Percentiles rank a stretch among this genome's conserved stretches.
phyloP scores from a whole-genome alignment of 2,113 vertebrate genomes.

The Accipiter virgatus region DNA sequence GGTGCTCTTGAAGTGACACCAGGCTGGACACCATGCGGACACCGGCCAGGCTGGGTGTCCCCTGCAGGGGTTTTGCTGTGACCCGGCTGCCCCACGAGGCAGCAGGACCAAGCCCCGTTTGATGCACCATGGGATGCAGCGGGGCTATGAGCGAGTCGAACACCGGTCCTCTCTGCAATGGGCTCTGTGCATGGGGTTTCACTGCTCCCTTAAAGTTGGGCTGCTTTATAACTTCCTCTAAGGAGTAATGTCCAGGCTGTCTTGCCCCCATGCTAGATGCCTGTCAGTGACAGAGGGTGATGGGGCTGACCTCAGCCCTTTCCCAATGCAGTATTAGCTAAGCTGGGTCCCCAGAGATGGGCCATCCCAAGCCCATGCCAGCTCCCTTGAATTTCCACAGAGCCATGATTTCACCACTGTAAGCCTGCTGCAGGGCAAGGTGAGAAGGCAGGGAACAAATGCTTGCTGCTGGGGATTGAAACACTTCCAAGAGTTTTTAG shows the following conservation, averaged over 20 bases:
- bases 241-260: not conserved
- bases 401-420: not conserved
- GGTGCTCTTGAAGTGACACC: not conserved
- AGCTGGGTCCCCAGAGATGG: not conserved
- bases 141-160: accelerated
- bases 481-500: not conserved
- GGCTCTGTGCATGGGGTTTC: not conserved
- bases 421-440: not conserved
- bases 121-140: accelerated
- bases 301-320: conserved; percentile 13
- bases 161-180: accelerated
- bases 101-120: not conserved
- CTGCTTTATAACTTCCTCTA: not conserved
- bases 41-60: not conserved
- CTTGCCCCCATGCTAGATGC: not conserved
- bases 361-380: not conserved
- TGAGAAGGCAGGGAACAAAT: not conserved
- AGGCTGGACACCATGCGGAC: not conserved
- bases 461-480: accelerated
- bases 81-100: too few relatives aligned
- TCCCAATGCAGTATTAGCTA: not conserved
- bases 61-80: not conserved
- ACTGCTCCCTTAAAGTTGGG: not conserved
- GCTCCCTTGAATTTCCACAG: not conserved
- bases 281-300: not conserved